A percentile compares a stretch with the other conserved stretches of the same genome.
phyloP scores from a whole-genome alignment of 2,888 invertebrate genomes.

The Dilophus febrilis region DNA sequence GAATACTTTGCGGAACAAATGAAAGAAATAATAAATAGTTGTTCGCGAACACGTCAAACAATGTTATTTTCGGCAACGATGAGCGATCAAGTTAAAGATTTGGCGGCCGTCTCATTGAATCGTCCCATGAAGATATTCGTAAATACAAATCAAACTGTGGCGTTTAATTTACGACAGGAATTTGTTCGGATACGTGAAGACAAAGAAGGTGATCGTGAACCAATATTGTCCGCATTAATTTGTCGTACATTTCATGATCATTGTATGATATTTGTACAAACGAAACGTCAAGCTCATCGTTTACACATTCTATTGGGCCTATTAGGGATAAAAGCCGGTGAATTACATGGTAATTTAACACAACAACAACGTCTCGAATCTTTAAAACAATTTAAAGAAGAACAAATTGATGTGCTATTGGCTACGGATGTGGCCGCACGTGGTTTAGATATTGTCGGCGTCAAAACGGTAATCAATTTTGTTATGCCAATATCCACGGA shows the following conservation, averaged over 20 bases:
- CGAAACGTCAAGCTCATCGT: constrained; percentile 88
- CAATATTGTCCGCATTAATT: constrained; percentile 65
- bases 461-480: constrained; percentile 93
- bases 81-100: constrained; percentile 93
- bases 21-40: constrained; percentile 92
- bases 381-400: constrained; percentile 71
- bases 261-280: constrained; percentile 90
- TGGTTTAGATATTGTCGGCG: constrained; percentile 88
- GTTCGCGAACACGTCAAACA: constrained; percentile 81
- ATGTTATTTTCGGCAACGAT: constrained; percentile 98
- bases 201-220: constrained; percentile 81
- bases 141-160: constrained; percentile 90
- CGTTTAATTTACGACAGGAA: constrained; percentile 88
- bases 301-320: constrained; percentile 83
- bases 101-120: constrained; percentile 81
- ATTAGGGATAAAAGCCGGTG: constrained; percentile 68
- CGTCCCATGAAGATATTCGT: constrained; percentile 92
- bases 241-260: constrained; percentile 81
- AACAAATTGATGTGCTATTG: constrained; percentile 68
- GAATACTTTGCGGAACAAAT: constrained; percentile 98
- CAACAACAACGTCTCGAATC: constrained; percentile 89
- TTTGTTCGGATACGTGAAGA: constrained; percentile 84
- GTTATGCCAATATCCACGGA: constrained; percentile 86
- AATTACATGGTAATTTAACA: constrained; percentile 91
- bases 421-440: constrained; percentile 90